Evolutionary conservation across 2,797 vertebrate species (phyloP).

Genomic region (Silurus aristotelis): DNA sequence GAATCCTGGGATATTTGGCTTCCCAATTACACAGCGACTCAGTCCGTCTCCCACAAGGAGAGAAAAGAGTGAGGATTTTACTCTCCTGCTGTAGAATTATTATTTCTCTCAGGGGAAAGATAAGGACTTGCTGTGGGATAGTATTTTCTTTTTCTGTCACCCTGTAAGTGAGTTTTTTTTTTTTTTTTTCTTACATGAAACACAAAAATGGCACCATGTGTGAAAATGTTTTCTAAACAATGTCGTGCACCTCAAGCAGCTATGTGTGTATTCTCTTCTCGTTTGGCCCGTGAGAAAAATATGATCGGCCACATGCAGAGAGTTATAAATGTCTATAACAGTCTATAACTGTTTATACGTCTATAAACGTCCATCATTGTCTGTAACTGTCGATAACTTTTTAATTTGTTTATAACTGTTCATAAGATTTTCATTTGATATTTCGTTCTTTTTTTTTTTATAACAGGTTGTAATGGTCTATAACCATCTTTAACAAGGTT

Average conservation of each 20-base stretch:
- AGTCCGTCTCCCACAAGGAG: slow-evolving; percentile 6
- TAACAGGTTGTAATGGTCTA: no score
- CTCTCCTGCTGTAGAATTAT: slow-evolving; percentile 50
- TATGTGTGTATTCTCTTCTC: background rate
- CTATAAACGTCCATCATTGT: no score
- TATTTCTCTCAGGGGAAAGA: slow-evolving; percentile 42
- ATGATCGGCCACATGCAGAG: background rate
- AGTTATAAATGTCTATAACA: background rate
- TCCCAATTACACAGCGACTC: background rate
- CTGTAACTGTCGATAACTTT: background rate
- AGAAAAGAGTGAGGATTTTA: slow-evolving; percentile 42
- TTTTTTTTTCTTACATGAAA: background rate
- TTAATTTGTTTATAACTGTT: no score
- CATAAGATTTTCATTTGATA: no score
- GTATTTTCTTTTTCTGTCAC: slow-evolving; percentile 30
- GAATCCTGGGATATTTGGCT: slow-evolving; percentile 20
- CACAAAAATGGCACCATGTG: background rate
- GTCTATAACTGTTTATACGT: no score
- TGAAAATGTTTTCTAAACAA: background rate
- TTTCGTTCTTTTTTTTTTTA: no score
- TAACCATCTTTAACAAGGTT: no score
- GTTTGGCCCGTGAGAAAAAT: background rate
- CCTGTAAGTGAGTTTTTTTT: slow-evolving; percentile 16
- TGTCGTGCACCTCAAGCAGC: background rate
- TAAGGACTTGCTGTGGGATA: slow-evolving; percentile 44